A percentile compares a stretch with the other conserved stretches of the same genome.
phyloP scores from a whole-genome alignment of 2,797 vertebrate species.

The Trichosurus vulpecula region DNA sequence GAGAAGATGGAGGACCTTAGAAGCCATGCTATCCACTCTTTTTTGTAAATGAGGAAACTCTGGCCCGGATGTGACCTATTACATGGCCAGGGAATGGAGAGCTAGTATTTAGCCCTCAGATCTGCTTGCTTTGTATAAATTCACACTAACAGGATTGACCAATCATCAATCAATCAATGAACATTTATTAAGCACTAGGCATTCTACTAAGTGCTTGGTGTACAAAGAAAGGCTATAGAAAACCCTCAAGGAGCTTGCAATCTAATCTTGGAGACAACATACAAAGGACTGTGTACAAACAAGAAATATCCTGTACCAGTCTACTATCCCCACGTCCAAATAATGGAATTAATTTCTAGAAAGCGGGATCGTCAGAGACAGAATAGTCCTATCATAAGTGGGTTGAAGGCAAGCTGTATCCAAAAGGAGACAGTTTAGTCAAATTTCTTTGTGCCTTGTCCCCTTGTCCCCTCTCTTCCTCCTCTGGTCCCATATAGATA shows the following conservation, averaged over 20 bases:
- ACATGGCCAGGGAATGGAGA: background rate
- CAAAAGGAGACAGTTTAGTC: constrained; percentile 81
- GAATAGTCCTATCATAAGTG: constrained; percentile 74
- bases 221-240: background rate
- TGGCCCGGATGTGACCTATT: background rate
- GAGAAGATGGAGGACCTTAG: background rate
- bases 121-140: background rate
- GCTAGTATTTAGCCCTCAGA: background rate
- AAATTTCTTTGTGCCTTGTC: constrained; percentile 57
- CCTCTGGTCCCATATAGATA: constrained; percentile 36
- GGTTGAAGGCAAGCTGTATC: constrained; percentile 73
- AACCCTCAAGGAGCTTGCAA: background rate
- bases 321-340: constrained; percentile 41
- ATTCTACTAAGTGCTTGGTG: background rate
- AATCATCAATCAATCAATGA: background rate
- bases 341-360: constrained; percentile 73
- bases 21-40: background rate
- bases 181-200: background rate
- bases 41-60: background rate
- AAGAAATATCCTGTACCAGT: rapidly evolving
- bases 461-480: background rate
- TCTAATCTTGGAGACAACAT: background rate
- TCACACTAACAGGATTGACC: background rate
- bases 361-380: constrained; percentile 61
- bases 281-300: background rate